phyloP scores from a whole-genome alignment of 2,888 invertebrate genomes.

The Onthophagus sagittarius region DNA sequence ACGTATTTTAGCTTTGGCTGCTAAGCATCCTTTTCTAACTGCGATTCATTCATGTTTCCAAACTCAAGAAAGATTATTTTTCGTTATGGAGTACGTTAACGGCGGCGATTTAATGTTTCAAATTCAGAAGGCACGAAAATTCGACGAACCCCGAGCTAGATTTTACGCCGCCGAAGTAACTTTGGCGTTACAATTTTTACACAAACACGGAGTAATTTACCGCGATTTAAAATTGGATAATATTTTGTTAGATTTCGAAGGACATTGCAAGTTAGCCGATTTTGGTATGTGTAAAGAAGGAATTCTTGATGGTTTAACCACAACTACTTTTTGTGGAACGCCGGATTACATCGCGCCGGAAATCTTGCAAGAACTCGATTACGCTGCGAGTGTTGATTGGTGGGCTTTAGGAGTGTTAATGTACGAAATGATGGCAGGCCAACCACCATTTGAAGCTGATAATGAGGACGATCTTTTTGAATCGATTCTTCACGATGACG shows the following conservation, averaged over 20 bases:
- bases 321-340: constrained; percentile 98
- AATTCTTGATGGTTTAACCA: constrained; percentile 80
- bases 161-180: constrained; percentile 99
- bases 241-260: constrained; percentile 93
- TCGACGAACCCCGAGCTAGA: constrained; percentile 91
- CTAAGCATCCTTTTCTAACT: constrained; percentile 96
- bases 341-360: constrained; percentile 99
- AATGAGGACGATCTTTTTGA: constrained; percentile 99
- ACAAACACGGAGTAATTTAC: constrained; percentile 81
- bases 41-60: constrained; percentile 97
- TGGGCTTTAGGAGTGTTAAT: constrained; percentile 97
- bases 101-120: constrained; percentile 99
- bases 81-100: constrained; percentile 99
- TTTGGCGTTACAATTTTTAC: constrained; percentile 94
- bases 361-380: constrained; percentile 55
- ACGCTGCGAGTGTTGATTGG: constrained; percentile 88
- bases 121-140: constrained; percentile 96
- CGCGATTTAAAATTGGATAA: constrained; percentile 98
- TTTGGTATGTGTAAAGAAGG: constrained; percentile 99
- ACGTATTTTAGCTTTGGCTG: constrained; percentile 93
- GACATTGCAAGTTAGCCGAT: constrained; percentile 91
- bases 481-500: constrained; percentile 97
- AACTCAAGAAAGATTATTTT: constrained; percentile 84
- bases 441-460: constrained; percentile 99
- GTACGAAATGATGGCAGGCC: constrained; percentile 99